Percentiles rank a stretch among this genome's conserved stretches.
phyloP scores from a whole-genome alignment of 2,888 invertebrate species.

The Lithophane socia region DNA sequence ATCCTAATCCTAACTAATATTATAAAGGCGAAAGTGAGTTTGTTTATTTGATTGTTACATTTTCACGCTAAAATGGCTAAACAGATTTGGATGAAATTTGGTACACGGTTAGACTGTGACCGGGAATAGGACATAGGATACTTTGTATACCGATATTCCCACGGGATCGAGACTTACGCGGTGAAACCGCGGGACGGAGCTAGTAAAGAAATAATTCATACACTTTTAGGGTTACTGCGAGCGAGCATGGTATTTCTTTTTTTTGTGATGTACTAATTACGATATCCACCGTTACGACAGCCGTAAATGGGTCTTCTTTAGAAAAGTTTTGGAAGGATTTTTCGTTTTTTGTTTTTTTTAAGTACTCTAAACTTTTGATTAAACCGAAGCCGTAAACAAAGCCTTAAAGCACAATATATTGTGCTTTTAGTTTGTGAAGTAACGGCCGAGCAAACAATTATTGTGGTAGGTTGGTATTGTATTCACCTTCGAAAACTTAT shows the following conservation, averaged over 20 bases:
- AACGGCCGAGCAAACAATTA: constrained; percentile 1
- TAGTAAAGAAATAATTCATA: neutral
- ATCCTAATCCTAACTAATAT: too few relatives aligned
- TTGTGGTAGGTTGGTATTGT: neutral
- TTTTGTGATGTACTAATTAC: constrained; percentile 24
- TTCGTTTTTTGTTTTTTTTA: too few relatives aligned
- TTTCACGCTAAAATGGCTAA: too few relatives aligned
- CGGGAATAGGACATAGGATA: too few relatives aligned
- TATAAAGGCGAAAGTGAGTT: too few relatives aligned
- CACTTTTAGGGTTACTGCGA: neutral
- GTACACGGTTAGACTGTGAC: too few relatives aligned
- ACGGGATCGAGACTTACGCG: too few relatives aligned
- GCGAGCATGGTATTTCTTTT: neutral
- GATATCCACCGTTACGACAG: neutral
- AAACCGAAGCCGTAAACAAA: constrained; percentile 31
- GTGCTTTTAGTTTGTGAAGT: neutral
- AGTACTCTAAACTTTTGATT: constrained; percentile 21
- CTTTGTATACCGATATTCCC: too few relatives aligned
- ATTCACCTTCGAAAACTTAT: neutral
- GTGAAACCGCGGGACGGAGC: too few relatives aligned
- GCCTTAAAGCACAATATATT: neutral
- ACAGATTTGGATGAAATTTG: too few relatives aligned
- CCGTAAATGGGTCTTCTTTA: neutral
- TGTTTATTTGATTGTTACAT: too few relatives aligned
- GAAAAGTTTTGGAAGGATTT: neutral